Conservation (phyloP, 2,888 invertebrate species). For the Dolomedes plantarius region DNA sequence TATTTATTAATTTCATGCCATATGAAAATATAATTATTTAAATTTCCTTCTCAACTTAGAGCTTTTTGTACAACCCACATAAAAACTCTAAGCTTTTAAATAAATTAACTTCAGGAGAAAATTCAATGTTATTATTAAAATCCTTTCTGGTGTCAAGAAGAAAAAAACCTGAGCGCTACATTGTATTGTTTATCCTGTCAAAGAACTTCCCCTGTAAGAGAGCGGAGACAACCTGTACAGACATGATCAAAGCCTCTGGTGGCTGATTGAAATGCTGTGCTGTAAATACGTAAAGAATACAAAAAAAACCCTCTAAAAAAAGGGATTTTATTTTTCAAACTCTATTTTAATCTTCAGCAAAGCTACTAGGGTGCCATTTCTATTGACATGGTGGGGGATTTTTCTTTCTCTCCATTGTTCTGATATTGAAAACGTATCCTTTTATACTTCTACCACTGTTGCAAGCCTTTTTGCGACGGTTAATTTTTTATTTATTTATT, state of each 20-base stretch:
- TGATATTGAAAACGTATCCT: not conserved
- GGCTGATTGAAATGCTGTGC: not conserved
- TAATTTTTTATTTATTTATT: not conserved
- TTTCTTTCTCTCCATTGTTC: not conserved
- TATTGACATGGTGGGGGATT: slow-evolving; percentile 5
- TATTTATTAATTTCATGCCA: too few relatives aligned
- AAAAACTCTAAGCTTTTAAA: too few relatives aligned
- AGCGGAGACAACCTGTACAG: not conserved
- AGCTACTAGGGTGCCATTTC: not conserved
- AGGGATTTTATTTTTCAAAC: not conserved
- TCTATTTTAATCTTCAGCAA: not conserved
- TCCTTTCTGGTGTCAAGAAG: too few relatives aligned
- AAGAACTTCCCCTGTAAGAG: not conserved
- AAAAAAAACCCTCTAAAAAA: not conserved
- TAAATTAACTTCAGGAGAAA: too few relatives aligned
- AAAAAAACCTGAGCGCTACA: too few relatives aligned
- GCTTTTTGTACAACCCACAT: too few relatives aligned
- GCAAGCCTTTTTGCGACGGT: not conserved
- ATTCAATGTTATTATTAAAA: too few relatives aligned
- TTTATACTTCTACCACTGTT: not conserved
- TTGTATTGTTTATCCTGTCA: not conserved
- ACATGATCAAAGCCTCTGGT: not conserved
- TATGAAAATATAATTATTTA: too few relatives aligned
- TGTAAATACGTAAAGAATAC: not conserved
- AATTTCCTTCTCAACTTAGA: too few relatives aligned